Conservation (phyloP, 2,797 vertebrate species). For the Remorina albescens region DNA sequence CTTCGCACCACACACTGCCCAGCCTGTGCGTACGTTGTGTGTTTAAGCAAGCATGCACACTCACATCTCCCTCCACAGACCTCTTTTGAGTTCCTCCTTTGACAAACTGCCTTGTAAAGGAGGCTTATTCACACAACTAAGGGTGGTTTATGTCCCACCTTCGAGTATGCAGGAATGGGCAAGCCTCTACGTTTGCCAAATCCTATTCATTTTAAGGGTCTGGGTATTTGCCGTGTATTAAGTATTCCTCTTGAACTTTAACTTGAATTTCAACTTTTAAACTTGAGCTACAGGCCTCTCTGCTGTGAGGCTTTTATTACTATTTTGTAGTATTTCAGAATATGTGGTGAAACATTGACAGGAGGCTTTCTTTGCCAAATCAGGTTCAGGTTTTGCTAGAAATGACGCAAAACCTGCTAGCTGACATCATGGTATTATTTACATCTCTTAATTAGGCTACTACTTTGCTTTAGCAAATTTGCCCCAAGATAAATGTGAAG, state of each 20-base stretch:
- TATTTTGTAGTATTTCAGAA: constrained; percentile 22
- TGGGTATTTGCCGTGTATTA: constrained; percentile 28
- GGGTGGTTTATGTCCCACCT: constrained; percentile 55
- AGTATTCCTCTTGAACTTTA: constrained; percentile 19
- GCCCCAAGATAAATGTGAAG: constrained; percentile 21
- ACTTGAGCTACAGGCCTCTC: neutral
- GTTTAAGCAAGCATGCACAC: constrained; percentile 65
- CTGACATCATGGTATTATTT: constrained; percentile 56
- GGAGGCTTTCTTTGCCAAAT: constrained; percentile 19
- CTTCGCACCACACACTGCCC: constrained; percentile 60
- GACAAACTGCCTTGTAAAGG: constrained; percentile 72
- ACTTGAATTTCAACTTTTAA: constrained; percentile 10
- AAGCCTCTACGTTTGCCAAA: constrained; percentile 51
- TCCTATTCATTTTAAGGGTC: constrained; percentile 28
- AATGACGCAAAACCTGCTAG: constrained; percentile 29
- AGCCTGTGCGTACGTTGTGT: constrained; percentile 57
- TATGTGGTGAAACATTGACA: constrained; percentile 2
- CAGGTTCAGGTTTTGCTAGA: constrained; percentile 27
- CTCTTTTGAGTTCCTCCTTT: constrained; percentile 70
- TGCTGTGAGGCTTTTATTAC: constrained; percentile 2
- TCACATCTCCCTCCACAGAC: constrained; percentile 37
- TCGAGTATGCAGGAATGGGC: constrained; percentile 60
- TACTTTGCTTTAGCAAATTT: constrained; percentile 35
- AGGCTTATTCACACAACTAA: constrained; percentile 60
- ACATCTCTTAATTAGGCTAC: constrained; percentile 49